These are phyloP conservation scores for Lepus europaeus DNA, from an alignment of 2,113 vertebrate species.

Conservation along the genomic window DNA sequence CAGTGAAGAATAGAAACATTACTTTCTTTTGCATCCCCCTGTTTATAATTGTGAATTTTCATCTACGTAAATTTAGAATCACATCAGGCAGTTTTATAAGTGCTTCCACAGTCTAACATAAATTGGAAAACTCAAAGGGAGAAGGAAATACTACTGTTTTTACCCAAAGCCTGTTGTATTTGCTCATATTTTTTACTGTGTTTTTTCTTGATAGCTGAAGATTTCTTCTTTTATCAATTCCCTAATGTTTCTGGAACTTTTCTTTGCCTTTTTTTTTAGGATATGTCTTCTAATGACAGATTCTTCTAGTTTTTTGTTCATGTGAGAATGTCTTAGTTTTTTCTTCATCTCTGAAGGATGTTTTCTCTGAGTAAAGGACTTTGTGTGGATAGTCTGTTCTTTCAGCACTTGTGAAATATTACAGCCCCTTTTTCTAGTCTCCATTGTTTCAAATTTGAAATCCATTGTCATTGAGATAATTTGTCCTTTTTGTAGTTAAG, in stretches of 20 bases:
- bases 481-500: background rate
- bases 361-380: slow-evolving; percentile 36
- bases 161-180: background rate
- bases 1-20: background rate
- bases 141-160: background rate
- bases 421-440: background rate
- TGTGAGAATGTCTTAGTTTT: background rate
- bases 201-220: slow-evolving; percentile 14
- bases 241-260: background rate
- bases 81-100: background rate
- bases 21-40: background rate
- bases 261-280: background rate
- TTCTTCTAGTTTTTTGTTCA: background rate
- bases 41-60: slow-evolving; percentile 6
- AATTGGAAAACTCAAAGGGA: background rate
- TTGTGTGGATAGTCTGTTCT: slow-evolving; percentile 3
- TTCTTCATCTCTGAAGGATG: background rate
- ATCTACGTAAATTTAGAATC: background rate
- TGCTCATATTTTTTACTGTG: background rate
- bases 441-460: background rate
- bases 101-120: background rate
- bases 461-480: background rate
- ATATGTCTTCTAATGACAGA: background rate
- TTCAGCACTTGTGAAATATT: background rate
- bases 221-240: slow-evolving; percentile 20